Evolutionary conservation across 2,113 vertebrate species (phyloP).

Genomic region (Tapirus terrestris): DNA sequence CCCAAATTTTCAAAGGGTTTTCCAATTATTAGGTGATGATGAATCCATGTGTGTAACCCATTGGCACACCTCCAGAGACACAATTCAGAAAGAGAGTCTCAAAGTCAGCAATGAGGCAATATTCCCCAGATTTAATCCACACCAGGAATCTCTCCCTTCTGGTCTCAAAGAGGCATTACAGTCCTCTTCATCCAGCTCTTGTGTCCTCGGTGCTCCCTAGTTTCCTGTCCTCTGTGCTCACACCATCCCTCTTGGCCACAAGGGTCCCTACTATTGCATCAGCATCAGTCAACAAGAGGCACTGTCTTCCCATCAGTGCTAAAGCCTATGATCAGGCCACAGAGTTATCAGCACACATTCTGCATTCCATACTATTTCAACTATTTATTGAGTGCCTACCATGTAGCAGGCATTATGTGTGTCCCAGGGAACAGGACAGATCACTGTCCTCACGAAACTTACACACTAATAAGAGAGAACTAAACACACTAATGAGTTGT

Average conservation of each 20-base stretch:
- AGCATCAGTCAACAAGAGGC: neutral
- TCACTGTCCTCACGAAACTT: neutral
- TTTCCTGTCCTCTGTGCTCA: neutral
- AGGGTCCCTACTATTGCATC: neutral
- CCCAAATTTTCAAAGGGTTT: neutral
- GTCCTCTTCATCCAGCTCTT: neutral
- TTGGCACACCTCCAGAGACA: neutral
- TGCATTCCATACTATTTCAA: too few relatives aligned
- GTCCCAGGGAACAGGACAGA: neutral
- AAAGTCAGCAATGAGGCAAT: neutral
- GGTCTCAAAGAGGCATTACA: neutral
- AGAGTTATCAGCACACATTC: neutral
- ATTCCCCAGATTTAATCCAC: neutral
- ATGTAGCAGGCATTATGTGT: neutral
- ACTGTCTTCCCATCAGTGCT: too few relatives aligned
- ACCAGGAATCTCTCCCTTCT: neutral
- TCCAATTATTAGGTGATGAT: neutral
- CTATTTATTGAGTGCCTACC: neutral
- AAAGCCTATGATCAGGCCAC: neutral
- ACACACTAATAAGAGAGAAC: neutral
- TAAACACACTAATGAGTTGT: neutral
- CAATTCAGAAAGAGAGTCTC: neutral
- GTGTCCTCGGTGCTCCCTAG: fast-evolving
- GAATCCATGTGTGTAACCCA: neutral
- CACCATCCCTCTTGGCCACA: neutral